phyloP scores from a whole-genome alignment of 2,113 vertebrate genomes.

The Mus musculus region GRCm39 chr3:68140501-68141000 shows the following conservation, averaged over 20 bases:
- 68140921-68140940: neutral
- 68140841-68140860: neutral
- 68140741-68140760: neutral
- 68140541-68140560: neutral
- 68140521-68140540: neutral
- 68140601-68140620: neutral
- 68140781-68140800: neutral
- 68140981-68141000: slow-evolving; percentile 8
- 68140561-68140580: neutral
- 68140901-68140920: neutral
- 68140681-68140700: neutral
- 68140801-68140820: neutral
- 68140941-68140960: neutral
- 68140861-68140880: slow-evolving; percentile 20
- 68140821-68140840: neutral
- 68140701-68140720: neutral
- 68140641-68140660: neutral
- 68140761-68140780: neutral
- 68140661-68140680: neutral
- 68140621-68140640: neutral
- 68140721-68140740: neutral
- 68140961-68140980: neutral
- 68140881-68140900: neutral
- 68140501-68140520: neutral
- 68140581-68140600: neutral